Base-by-base conservation (phyloP, 2,113 vertebrate genomes). In the Saguinus midas region DNA sequence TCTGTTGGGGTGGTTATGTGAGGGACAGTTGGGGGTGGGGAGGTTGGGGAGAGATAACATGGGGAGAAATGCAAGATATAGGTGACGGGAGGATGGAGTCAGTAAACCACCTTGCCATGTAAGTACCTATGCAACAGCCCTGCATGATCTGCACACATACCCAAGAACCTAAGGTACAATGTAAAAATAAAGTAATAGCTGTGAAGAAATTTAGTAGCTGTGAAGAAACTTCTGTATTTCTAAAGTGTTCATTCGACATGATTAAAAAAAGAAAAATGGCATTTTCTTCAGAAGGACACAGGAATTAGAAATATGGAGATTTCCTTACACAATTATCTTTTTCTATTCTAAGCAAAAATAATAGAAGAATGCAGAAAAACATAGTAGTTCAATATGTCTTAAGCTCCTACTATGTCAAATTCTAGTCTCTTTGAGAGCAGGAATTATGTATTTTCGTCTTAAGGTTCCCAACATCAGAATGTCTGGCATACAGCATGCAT, bases 341-440 rank as follows among this genome's bases (percentile, higher is more conserved):
- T 64, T 18, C 13, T 87, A 90, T 95, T 87, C 48, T 87, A 94
- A 94, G 78, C 9, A 48, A 95, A 85, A 81, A 89, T 91, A 91
- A 68, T 78, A 90, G 35, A n/a, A 90, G 12, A 81, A 70, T 43
- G 7, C 17, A 25, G 61, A 55, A 80, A 78, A 79, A 55, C 5
- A 32, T 20, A 64, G 4, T 58, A 90, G n/a, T 58, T 76, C 58
- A 86, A 61, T 18, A 61, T 82, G 66, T 75, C 75, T 88, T 85
- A 86, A 94, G 80, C 11, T 92, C 40, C 4, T 87, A 12, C 55
- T 75, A 43, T 81, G 55, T 57, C 52, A 90, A 55, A 85, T 35
- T 84, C 23, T 81, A 82, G 78, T 37, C 29, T 57, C 18, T 64
- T 82, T 57, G 21, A 84, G 4, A 37, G 6, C 18, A 91, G 17